Percentiles rank a stretch among this genome's conserved stretches.
Evolutionary conservation across 2,888 invertebrate species (phyloP).

Genomic region (Dioctria linearis): DNA sequence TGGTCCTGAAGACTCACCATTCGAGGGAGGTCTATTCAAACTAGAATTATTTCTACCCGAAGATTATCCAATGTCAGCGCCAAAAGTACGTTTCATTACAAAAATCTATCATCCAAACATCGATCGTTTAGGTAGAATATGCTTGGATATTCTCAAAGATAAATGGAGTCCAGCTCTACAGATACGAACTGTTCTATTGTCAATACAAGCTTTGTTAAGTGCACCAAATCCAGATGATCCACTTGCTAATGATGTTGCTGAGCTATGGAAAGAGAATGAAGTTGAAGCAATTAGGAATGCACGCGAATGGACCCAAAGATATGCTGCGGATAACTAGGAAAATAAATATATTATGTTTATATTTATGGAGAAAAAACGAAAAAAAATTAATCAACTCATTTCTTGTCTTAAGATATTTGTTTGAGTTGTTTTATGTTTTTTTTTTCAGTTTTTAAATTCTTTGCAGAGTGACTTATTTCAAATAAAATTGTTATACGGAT

Average conservation of each 20-base stretch:
- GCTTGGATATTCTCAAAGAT: constrained; percentile 96
- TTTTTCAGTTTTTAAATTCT: neutral
- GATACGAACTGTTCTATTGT: constrained; percentile 96
- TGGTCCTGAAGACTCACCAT: constrained; percentile 93
- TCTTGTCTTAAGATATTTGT: too few species aligned
- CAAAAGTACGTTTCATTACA: constrained; percentile 98
- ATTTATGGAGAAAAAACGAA: too few species aligned
- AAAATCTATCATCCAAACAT: constrained; percentile 99
- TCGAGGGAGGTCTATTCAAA: constrained; percentile 97
- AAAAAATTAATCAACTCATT: too few species aligned
- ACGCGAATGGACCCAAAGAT: constrained; percentile 93
- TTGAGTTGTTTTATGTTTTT: neutral
- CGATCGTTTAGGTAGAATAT: constrained; percentile 98
- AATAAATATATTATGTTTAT: neutral
- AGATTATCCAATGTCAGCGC: constrained; percentile 99
- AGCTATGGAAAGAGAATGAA: constrained; percentile 98
- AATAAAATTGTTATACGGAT: constrained; percentile 21
- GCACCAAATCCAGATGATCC: constrained; percentile 99
- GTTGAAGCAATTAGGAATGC: constrained; percentile 94
- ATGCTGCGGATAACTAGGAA: constrained; percentile 81
- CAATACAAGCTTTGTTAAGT: constrained; percentile 96
- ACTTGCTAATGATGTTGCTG: constrained; percentile 96
- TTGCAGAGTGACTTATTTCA: constrained; percentile 17
- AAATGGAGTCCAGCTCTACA: constrained; percentile 99
- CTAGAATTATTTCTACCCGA: constrained; percentile 98